Base-by-base conservation (phyloP, 2,113 vertebrate genomes). In the Cinclus cinclus region DNA sequence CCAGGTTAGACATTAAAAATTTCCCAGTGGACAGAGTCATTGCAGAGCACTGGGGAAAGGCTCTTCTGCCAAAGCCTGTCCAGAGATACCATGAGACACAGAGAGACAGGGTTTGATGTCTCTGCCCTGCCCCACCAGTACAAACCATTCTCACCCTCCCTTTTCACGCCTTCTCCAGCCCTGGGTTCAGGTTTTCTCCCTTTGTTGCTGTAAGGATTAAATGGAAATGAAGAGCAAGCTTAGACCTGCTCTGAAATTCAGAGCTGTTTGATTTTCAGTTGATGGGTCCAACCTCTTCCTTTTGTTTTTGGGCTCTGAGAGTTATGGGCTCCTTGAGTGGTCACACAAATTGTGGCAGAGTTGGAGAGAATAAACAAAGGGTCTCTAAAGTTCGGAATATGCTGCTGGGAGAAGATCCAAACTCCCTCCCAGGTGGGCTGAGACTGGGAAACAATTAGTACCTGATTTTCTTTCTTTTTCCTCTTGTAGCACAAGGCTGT, bases 311-410 rank as follows among this genome's bases (percentile, higher is more conserved):
- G 33, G 33, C 42, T 83, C 21, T 9, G 46, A 31, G 67, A 69
- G 21, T 53, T 76, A 41, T 25, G 19, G 5, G 0, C 17, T 53
- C 18, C 28, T 64, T 1, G 4, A 63, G 33, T 2, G 30, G 42
- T 28, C 2, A 1, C 46, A 27, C 25, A 33, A 58, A 44, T 9
- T 21, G 16, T 47, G 50, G 22, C 9, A 47, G 68, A 85, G 31
- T 80, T 69, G n/a, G 20, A 60, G 31, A 74, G 28, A 60, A 37
- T 25, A 11, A 63, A 39, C 31, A 73, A n/a, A 59, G 8, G 4
- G 10, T 70, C 46, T 70, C 9, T 80, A 65, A 59, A 21, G 15
- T 56, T n/a, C 58, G 39, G n/a, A 63, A 55, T 20, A 59, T 74
- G 25, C 25, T 65, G 31, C 44, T 37, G 28, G 46, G 49, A 60